Base-by-base conservation (phyloP, 2,113 vertebrate genomes). In the Syngnathoides biaculeatus region DNA sequence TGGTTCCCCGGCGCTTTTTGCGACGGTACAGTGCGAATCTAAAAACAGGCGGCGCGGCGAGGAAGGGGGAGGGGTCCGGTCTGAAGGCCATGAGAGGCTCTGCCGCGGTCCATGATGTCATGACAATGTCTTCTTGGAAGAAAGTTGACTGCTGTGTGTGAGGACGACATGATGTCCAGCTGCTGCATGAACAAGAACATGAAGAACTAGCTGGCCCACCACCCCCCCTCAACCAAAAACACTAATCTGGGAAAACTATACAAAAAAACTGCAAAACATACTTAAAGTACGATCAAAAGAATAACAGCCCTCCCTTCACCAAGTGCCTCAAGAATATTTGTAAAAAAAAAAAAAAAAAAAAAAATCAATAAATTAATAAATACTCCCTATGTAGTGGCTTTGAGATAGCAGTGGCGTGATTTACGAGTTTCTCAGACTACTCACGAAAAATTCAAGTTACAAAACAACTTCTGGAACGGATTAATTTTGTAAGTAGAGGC, bases 101-200 rank as follows among this genome's bases (percentile, higher is more conserved):
- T 1, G 55, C 55, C 55, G 30, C 2, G 14, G 55, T 27, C 7
- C 24, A 56, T 30, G 55, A 57, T 57, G 55, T 57, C 55, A 57
- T 30, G 55, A 30, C 26, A 15, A 57, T 57, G 55, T 57, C 55
- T 57, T 57, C 55, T 30, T 57, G 55, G 55, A 57, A 57, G 55
- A 27, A 57, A 57, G 26, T 17, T 30, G 26, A 17, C 26, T 30
- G 26, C 14, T 30, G 30, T 57, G 55, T 14, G 15, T 27, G 24
- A 30, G 15, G 24, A 17, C 17, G 55, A 57, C 26, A 57, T 30
- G 55, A 27, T 27, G 55, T 17, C 55, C 55, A 27, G 26, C 26
- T 57, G 55, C 10, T 57, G 24, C 26, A 5, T 15, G 4, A 48
- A 48, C 45, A 48, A 3, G 13, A 17, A 24, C 24, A 56, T 4